Percentiles rank a stretch among this genome's conserved stretches.
These are phyloP conservation scores for Darevskia mixta DNA, from an alignment of 2,797 vertebrate species.

Conservation along the genomic window DNA sequence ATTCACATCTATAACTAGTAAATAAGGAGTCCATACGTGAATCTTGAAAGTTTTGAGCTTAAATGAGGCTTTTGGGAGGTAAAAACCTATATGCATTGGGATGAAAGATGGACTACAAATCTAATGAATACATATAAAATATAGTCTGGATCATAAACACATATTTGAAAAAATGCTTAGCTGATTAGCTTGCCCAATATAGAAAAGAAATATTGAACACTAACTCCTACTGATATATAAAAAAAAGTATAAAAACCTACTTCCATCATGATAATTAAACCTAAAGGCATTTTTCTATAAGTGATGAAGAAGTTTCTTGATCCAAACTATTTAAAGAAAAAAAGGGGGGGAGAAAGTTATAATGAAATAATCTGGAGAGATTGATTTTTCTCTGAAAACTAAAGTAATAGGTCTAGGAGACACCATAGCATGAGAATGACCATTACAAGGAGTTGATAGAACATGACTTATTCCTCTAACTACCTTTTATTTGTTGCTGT, in stretches of 20 bases:
- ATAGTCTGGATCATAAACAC: background rate
- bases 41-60: no score
- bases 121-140: background rate
- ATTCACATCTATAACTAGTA: background rate
- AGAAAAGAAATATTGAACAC: background rate
- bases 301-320: constrained; percentile 17
- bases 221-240: background rate
- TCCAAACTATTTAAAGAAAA: background rate
- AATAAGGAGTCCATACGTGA: background rate
- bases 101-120: background rate
- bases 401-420: constrained; percentile 64
- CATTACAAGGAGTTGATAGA: constrained; percentile 68
- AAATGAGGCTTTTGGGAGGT: no score
- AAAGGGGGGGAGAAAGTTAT: constrained; percentile 30
- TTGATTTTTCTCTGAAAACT: constrained; percentile 61
- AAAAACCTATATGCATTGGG: background rate
- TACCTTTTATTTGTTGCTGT: constrained; percentile 76
- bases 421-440: constrained; percentile 65
- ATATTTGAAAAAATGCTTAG: background rate
- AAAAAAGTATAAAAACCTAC: background rate
- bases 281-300: constrained; percentile 9
- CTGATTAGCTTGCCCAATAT: background rate
- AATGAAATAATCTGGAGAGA: constrained; percentile 38
- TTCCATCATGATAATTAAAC: constrained; percentile 2
- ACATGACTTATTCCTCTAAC: constrained; percentile 70